Percentiles rank a stretch among this genome's conserved stretches.
Conservation (phyloP, 2,797 vertebrate species). For the Emys orbicularis region DNA sequence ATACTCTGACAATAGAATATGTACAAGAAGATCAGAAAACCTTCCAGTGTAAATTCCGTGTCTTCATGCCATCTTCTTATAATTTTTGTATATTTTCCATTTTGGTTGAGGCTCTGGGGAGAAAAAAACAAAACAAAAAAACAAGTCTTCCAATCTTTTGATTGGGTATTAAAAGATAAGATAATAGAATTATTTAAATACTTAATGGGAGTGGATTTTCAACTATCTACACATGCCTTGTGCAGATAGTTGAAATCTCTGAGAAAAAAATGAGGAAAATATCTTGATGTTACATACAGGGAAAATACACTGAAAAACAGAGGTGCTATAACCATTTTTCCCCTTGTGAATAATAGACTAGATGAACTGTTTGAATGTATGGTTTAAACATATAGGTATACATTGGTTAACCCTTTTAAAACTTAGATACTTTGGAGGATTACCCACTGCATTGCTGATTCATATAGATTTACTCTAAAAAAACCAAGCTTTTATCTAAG, state of each 20-base stretch:
- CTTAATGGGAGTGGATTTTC: not conserved
- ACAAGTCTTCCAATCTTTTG: not conserved
- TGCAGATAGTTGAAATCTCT: not conserved
- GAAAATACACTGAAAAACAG: not conserved
- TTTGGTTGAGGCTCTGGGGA: not conserved
- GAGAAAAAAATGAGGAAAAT: not conserved
- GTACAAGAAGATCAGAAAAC: slow-evolving; percentile 18
- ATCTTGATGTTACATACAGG: not conserved
- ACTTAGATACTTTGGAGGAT: not conserved
- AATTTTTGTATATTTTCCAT: not conserved
- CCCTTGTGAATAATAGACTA: not conserved
- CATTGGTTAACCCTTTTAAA: too few relatives aligned
- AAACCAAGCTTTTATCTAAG: not conserved
- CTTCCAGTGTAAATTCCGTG: not conserved
- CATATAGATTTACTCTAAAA: not conserved
- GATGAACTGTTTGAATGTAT: not conserved
- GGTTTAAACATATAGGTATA: not conserved
- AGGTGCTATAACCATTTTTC: not conserved
- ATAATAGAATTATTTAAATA: slow-evolving; percentile 10
- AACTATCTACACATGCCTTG: not conserved
- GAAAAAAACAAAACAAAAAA: slow-evolving; percentile 3
- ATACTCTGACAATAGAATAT: slow-evolving; percentile 4
- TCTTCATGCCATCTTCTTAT: not conserved
- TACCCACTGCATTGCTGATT: not conserved
- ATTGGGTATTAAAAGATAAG: not conserved